Base-by-base conservation (phyloP, 2,797 vertebrate species). In the Silurus aristotelis region DNA sequence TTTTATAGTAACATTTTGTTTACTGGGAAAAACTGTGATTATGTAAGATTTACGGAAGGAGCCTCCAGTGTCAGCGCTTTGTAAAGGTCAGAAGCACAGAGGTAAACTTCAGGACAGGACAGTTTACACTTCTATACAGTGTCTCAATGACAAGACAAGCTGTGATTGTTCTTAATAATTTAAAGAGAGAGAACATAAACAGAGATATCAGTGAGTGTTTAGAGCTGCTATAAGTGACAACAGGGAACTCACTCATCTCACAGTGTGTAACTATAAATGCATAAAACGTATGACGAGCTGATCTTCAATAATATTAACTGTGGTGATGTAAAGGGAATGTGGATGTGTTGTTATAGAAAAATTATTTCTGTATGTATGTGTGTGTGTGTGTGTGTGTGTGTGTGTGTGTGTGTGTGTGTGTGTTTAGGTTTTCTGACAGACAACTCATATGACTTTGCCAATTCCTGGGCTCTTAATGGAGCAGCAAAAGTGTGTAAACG, bases 401-500 rank as follows among this genome's bases (percentile, higher is more conserved):
- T 66, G 61, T 63, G 61, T 64, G 63, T 67, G 66, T 67, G 38
- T 38, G 43, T 1, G 6, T 25, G 6, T 84, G 73, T 67, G 61
- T 76, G 19, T 84, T 56, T 31, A 73, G 98, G 97, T 31, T 96
- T 96, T 80, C 87, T 97, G 55, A 96, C 96, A 75, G 95, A 93
- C 2, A 95, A 95, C 89, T 95, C 95, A 84, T 97, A 97, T 0
- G 96, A 96, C 89, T 99, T 98, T 93, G 98, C 97, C 82, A 99
- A 99, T 89, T 99, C 98, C 63, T 99, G 98, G 98, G 96, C 96
- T 55, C 92, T 97, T 92, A 96, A 96, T 83, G 96, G 94, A 3
- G 94, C 95, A 22, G 94, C 93, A 58, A 94, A 96, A 87, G 87
- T 63, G 13, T 99, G 98, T 88, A 94, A 88, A 79, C 95, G 97